Conservation (phyloP, 2,797 vertebrate genomes). For the Malurus splendens region DNA sequence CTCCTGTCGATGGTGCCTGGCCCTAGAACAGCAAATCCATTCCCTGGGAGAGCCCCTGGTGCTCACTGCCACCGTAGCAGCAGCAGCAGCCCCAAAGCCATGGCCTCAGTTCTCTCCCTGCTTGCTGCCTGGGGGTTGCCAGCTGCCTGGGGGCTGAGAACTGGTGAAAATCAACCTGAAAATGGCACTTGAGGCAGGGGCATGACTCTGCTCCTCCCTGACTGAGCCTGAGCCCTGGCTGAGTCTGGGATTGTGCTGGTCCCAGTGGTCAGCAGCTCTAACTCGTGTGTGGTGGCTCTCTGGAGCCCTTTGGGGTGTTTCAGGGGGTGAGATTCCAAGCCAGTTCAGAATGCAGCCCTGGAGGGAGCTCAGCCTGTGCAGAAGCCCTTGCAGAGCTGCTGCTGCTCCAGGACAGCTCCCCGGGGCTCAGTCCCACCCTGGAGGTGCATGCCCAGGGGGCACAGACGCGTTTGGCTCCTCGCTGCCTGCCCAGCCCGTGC, state of each 20-base stretch:
- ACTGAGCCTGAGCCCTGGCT: neutral
- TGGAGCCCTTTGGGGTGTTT: neutral
- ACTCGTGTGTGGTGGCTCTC: accelerated
- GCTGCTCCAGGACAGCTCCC: neutral
- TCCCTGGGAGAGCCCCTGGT: neutral
- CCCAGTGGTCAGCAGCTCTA: neutral
- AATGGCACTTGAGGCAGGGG: neutral
- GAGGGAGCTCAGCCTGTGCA: neutral
- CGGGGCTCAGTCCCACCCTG: neutral
- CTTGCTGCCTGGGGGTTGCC: neutral
- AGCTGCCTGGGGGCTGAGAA: neutral
- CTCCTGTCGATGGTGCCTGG: neutral
- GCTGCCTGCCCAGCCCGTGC: neutral
- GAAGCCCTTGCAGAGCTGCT: neutral
- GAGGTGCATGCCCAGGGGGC: neutral
- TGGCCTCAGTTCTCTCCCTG: neutral
- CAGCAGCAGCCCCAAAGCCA: neutral
- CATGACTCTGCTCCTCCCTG: neutral
- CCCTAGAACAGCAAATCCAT: neutral
- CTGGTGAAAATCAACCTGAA: neutral
- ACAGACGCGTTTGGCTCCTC: neutral
- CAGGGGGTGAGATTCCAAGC: neutral
- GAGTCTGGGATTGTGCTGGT: neutral
- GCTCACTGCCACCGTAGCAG: neutral
- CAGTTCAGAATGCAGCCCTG: neutral